These are phyloP conservation scores for Phortica okadai DNA, from an alignment of 2,888 invertebrate genomes.

Conservation along the genomic window DNA sequence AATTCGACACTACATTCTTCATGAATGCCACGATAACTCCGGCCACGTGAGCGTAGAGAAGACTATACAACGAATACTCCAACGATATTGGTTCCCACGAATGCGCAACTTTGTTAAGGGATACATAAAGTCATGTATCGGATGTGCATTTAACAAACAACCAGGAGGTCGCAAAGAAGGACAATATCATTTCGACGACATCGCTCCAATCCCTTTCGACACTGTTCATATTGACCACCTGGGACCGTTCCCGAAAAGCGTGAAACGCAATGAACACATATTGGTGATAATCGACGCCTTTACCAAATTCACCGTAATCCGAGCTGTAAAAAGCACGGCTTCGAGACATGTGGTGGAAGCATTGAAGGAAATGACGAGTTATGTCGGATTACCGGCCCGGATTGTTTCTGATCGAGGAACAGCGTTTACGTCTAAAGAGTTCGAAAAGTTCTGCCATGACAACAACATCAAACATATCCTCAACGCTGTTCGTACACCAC, in stretches of 20 bases:
- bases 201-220: constrained; percentile 14
- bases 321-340: constrained; percentile 35
- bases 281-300: constrained; percentile 39
- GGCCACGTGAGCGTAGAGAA: constrained; percentile 2
- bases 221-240: constrained; percentile 28
- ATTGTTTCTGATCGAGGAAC: background rate
- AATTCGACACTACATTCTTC: background rate
- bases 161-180: constrained; percentile 20
- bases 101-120: constrained; percentile 26
- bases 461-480: constrained; percentile 50
- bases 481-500: constrained; percentile 49
- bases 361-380: constrained; percentile 11
- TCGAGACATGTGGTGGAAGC: constrained; percentile 23
- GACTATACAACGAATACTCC: background rate
- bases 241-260: constrained; percentile 24
- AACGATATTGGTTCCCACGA: constrained; percentile 27
- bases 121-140: constrained; percentile 16
- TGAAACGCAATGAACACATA: background rate
- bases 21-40: constrained; percentile 18
- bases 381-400: constrained; percentile 6
- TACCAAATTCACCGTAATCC: constrained; percentile 39
- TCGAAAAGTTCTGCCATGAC: constrained; percentile 44
- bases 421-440: constrained; percentile 37
- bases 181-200: constrained; percentile 22
- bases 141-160: constrained; percentile 29